phyloP scores from a whole-genome alignment of 92 coral and sea anemone species.

The Ricordea florida region DNA sequence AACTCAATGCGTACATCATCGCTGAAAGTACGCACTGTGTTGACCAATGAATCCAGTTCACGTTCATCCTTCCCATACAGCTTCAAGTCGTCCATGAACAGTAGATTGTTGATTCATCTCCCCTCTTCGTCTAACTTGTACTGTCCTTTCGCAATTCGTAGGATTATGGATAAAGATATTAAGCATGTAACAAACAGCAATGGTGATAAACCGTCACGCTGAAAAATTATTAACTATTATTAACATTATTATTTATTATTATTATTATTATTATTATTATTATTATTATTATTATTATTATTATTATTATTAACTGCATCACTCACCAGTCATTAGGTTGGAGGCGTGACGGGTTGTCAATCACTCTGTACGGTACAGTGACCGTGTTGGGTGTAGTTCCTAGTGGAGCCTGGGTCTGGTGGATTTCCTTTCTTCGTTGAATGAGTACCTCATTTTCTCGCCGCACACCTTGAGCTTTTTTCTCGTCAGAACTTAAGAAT shows the following conservation, averaged over 20 bases:
- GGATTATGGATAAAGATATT: too few species aligned
- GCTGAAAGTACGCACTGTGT: conserved; percentile 35
- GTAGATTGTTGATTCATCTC: conserved; percentile 16
- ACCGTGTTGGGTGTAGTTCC: conserved; percentile 60
- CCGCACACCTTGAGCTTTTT: conserved; percentile 81
- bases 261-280: too few species aligned
- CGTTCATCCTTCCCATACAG: conserved; percentile 35
- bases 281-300: too few species aligned
- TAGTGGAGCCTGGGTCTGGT: conserved; percentile 65
- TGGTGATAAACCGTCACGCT: too few species aligned
- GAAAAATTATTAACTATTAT: too few species aligned
- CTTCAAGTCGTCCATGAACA: conserved; percentile 51
- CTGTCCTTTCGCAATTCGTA: too few species aligned
- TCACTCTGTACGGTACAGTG: conserved; percentile 94
- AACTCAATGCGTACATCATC: conserved; percentile 50
- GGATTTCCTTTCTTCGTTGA: conserved; percentile 90
- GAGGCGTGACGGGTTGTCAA: conserved; percentile 87
- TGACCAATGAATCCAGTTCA: conserved; percentile 33
- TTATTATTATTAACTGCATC: too few species aligned
- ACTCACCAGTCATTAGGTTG: conserved; percentile 94
- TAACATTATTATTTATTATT: too few species aligned
- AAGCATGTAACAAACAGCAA: too few species aligned
- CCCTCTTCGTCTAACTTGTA: background rate
- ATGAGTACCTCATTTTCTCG: conserved; percentile 94
- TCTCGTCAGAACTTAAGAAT: conserved; percentile 83